Evolutionary conservation across 2,888 invertebrate genomes (phyloP), one percentile per base, ranked within the genome.

Genomic region (Mallateleia sp.): DNA sequence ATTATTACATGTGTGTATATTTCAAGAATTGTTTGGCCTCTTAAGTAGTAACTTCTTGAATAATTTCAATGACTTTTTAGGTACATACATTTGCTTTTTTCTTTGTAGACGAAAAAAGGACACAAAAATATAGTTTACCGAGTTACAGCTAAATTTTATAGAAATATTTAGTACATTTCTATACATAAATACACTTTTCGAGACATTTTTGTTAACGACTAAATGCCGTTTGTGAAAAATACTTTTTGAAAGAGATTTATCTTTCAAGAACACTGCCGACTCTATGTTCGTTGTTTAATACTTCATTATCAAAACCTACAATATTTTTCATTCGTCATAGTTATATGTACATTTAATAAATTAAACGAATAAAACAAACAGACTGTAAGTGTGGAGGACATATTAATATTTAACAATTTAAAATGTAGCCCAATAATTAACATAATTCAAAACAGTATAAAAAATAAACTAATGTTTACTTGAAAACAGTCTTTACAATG

Each of bases 31-130:
- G 34, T 62, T 62, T 62, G 62, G 62, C 62, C 62, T 42, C 62
- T 62, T 62, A 24, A 62, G 42, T 62, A 18, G 22, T 62, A 62
- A 42, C 18, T 62, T 62, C 24, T 24, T 15, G 24, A 62, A 24
- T 62, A 62, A 38, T 22, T 42, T 42, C 15, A 42, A 22, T 62
- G 24, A 62, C n/a, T 24, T 42, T 42, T 14, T 42, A 62, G 62
- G 62, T 62, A 62, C 62, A 24, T 62, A 62, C 62, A 24, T 62
- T 62, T 42, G 42, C 24, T 62, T 62, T 20, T 62, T 42, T 42
- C 18, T 62, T 62, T 22, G 24, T 62, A 62, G 62, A 62, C 42
- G 62, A 42, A 42, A 42, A 42, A 34, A 9, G 54, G 38, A 42
- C 62, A 42, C 15, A 62, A 42, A 62, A 62, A 62, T 42, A 62